These are phyloP conservation scores for Tamandua tetradactyla DNA, from an alignment of 2,797 vertebrate species.

Conservation along the genomic window DNA sequence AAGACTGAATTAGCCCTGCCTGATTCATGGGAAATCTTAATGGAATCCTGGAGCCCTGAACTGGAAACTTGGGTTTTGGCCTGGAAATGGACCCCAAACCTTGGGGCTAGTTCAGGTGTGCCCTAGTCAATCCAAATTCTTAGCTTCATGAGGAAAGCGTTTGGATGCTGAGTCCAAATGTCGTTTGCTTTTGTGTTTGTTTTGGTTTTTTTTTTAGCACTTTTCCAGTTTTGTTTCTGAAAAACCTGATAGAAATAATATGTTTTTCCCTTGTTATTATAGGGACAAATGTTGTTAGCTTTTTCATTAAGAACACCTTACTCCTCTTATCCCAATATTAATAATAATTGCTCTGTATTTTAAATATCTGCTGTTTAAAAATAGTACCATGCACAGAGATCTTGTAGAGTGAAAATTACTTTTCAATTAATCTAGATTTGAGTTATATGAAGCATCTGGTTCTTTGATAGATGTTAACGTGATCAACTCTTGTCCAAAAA, in stretches of 20 bases:
- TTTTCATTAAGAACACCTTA: background rate
- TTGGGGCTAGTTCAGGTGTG: conserved; percentile 75
- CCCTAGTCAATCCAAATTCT: conserved; percentile 76
- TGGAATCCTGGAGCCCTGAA: conserved; percentile 79
- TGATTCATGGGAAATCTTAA: conserved; percentile 76
- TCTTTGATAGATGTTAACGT: background rate
- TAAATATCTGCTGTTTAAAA: background rate
- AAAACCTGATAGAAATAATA: background rate
- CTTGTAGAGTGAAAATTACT: background rate
- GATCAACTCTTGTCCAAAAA: background rate
- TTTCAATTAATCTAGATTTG: background rate
- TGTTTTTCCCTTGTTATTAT: background rate
- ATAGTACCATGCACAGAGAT: background rate
- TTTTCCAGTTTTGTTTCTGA: conserved; percentile 23
- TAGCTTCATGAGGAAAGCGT: background rate
- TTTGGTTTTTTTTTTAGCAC: background rate
- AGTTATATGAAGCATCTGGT: background rate
- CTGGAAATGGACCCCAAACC: conserved; percentile 79
- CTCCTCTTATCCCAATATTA: background rate
- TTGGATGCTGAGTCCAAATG: background rate
- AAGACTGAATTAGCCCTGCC: conserved; percentile 72
- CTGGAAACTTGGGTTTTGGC: conserved; percentile 80
- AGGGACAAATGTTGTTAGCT: background rate
- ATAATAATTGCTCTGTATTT: background rate
- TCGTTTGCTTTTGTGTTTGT: background rate